Evolutionary conservation across 1,140 invertebrate genomes (phyloP).

Genomic region (Bombus superbus): DNA sequence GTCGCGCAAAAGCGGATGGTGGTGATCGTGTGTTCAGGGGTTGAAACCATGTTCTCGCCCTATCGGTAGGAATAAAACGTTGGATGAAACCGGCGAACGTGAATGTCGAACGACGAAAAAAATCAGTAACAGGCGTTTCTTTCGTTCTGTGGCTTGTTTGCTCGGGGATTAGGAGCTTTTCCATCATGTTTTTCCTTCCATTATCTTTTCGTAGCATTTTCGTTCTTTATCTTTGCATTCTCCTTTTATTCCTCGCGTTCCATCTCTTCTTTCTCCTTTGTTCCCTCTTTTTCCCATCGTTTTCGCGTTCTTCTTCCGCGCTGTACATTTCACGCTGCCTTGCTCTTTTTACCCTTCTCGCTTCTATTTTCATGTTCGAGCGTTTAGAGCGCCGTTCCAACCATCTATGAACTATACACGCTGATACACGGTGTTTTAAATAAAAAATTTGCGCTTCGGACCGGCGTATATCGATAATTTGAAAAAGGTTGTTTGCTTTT

Average conservation of each 20-base stretch:
- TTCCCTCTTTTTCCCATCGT: neutral
- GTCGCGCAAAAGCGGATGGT: constrained; percentile 5
- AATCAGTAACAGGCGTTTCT: neutral
- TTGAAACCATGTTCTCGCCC: neutral
- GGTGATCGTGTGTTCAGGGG: neutral
- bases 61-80: constrained; percentile 7
- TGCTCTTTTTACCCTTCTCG: too few relatives aligned
- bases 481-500: too few relatives aligned
- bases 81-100: neutral
- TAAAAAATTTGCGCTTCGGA: too few relatives aligned
- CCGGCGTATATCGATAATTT: too few relatives aligned
- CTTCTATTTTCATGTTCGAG: too few relatives aligned
- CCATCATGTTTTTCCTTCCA: neutral
- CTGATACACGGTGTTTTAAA: too few relatives aligned
- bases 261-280: too few relatives aligned
- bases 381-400: too few relatives aligned
- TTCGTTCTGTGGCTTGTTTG: neutral
- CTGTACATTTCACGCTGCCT: too few relatives aligned
- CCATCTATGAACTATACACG: too few relatives aligned
- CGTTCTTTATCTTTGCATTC: neutral
- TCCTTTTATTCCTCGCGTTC: neutral
- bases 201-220: neutral
- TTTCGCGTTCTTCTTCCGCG: neutral
- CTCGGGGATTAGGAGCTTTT: neutral
- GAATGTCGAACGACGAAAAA: neutral